Evolutionary conservation across 2,888 invertebrate genomes (phyloP).

Genomic region (Baccha elongata): DNA sequence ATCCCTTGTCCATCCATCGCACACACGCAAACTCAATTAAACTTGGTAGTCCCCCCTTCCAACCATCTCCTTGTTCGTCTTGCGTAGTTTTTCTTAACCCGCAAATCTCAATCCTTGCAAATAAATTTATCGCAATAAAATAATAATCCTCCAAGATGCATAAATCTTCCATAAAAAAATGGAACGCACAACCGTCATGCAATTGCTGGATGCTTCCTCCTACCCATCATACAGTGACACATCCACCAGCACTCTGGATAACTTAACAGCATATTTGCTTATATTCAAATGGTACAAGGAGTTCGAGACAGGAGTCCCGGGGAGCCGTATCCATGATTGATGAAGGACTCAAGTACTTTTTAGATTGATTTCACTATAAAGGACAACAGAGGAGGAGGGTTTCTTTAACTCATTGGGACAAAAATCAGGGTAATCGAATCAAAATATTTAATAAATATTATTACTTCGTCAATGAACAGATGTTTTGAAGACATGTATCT

Average conservation of each 20-base stretch:
- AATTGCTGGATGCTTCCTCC: slow-evolving; percentile 51
- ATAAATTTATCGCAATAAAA: slow-evolving; percentile 73
- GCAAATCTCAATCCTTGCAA: slow-evolving; percentile 62
- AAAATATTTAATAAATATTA: slow-evolving; percentile 70
- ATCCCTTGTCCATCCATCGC: slow-evolving; percentile 45
- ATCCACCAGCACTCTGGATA: slow-evolving; percentile 9
- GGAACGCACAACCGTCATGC: slow-evolving; percentile 56
- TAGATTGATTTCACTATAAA: background rate
- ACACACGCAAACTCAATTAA: slow-evolving; percentile 72
- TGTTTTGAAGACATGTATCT: slow-evolving; percentile 43
- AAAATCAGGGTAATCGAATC: slow-evolving; percentile 69
- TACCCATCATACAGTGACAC: slow-evolving; percentile 33
- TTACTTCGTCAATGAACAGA: slow-evolving; percentile 66
- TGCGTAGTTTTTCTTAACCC: background rate
- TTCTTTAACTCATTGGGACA: slow-evolving; percentile 5
- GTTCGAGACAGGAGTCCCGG: slow-evolving; percentile 5
- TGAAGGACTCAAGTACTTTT: slow-evolving; percentile 52
- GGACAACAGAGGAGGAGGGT: background rate
- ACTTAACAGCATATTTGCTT: slow-evolving; percentile 62
- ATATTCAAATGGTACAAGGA: slow-evolving; percentile 67
- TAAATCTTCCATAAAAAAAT: slow-evolving; percentile 66
- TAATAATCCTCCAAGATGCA: slow-evolving; percentile 70
- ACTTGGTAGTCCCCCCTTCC: slow-evolving; percentile 14
- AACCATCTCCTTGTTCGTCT: background rate
- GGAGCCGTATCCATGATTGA: slow-evolving; percentile 59